phyloP scores from a whole-genome alignment of 2,113 vertebrate species.

The Edolisoma coerulescens region DNA sequence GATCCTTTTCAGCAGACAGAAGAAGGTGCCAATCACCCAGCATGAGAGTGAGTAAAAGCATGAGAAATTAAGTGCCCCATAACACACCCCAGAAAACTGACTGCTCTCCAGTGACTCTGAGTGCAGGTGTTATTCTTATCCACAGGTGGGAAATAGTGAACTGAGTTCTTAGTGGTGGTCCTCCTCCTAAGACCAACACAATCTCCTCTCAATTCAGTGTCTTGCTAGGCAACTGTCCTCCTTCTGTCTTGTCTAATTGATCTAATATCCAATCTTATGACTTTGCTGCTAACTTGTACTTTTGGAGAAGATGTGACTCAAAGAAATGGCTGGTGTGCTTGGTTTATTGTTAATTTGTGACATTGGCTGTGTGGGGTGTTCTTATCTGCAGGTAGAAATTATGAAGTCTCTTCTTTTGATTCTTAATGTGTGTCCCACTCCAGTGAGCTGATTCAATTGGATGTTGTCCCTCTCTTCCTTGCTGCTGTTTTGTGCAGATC shows the following conservation, averaged over 20 bases:
- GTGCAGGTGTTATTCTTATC: neutral
- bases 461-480: neutral
- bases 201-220: neutral
- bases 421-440: neutral
- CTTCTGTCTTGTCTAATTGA: neutral
- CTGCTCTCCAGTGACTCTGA: neutral
- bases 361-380: neutral
- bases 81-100: neutral
- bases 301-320: neutral
- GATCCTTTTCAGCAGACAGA: constrained; percentile 43
- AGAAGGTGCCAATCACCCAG: neutral
- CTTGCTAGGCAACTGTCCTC: neutral
- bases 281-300: neutral
- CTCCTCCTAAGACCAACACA: neutral
- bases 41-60: constrained; percentile 18
- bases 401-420: neutral
- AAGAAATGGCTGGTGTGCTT: neutral
- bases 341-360: neutral
- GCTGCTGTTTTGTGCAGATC: neutral
- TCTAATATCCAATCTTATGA: neutral
- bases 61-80: neutral
- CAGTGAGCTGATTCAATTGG: neutral
- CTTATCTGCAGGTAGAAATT: neutral
- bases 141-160: neutral
- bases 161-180: neutral